Evolutionary conservation across 2,888 invertebrate species (phyloP).

Genomic region (Zeuzera pyrina): DNA sequence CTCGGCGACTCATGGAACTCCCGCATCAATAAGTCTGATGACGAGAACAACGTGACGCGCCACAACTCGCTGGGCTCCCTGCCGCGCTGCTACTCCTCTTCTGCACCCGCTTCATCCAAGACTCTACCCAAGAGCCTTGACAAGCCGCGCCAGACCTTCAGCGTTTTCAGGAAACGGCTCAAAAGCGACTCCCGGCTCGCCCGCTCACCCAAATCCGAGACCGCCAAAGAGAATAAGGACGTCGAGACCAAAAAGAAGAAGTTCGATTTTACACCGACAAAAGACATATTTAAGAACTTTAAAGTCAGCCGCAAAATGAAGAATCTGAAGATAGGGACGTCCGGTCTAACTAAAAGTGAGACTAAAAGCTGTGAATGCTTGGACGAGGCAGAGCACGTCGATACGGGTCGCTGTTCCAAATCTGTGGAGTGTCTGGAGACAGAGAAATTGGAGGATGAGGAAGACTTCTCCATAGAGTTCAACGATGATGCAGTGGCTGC

Average conservation of each 20-base stretch:
- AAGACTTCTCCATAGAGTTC: slow-evolving; percentile 43
- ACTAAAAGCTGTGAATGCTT: slow-evolving; percentile 64
- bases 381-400: slow-evolving; percentile 43
- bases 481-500: slow-evolving; percentile 39
- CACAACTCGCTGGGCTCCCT: slow-evolving; percentile 48
- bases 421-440: slow-evolving; percentile 56
- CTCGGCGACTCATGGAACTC: slow-evolving; percentile 22
- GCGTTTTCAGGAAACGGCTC: slow-evolving; percentile 56
- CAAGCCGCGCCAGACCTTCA: slow-evolving; percentile 35
- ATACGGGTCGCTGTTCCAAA: slow-evolving; percentile 45
- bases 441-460: slow-evolving; percentile 28
- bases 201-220: slow-evolving; percentile 47
- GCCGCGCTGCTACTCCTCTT: slow-evolving; percentile 26
- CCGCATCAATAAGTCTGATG: slow-evolving; percentile 11
- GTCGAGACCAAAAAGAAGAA: slow-evolving; percentile 61
- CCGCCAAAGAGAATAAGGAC: slow-evolving; percentile 47
- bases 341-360: slow-evolving; percentile 40
- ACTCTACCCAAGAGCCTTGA: slow-evolving; percentile 36
- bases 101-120: slow-evolving; percentile 14
- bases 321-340: slow-evolving; percentile 40
- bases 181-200: slow-evolving; percentile 62
- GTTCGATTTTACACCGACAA: slow-evolving; percentile 63
- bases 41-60: slow-evolving; percentile 29
- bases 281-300: slow-evolving; percentile 63
- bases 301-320: slow-evolving; percentile 58